A percentile compares a stretch with the other conserved stretches of the same genome.
phyloP scores from a whole-genome alignment of 1,140 invertebrate species.

The Venturia canescens region DNA sequence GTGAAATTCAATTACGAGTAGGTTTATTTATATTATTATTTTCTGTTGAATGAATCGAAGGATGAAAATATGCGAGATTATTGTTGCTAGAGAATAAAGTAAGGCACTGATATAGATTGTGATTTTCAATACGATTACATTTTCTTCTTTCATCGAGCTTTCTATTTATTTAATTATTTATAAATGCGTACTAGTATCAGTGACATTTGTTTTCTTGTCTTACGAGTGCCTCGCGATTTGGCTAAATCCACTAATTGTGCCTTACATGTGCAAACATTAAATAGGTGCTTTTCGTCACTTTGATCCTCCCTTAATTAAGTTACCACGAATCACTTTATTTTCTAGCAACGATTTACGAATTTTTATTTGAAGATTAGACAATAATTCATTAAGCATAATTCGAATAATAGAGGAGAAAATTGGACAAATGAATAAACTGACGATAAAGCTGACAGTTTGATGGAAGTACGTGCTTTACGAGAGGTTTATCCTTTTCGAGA shows the following conservation, averaged over 20 bases:
- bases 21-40: neutral
- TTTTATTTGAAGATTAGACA: neutral
- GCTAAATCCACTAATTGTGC: slow-evolving; percentile 21
- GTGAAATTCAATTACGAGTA: neutral
- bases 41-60: neutral
- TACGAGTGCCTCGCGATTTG: slow-evolving; percentile 22
- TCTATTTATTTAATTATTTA: slow-evolving; percentile 24
- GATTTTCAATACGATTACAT: slow-evolving; percentile 21
- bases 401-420: neutral
- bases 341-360: slow-evolving; percentile 32
- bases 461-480: slow-evolving; percentile 15
- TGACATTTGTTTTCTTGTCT: neutral
- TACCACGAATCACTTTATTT: slow-evolving; percentile 33
- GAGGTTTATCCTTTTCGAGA: slow-evolving; percentile 14
- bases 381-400: neutral
- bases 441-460: neutral
- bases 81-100: slow-evolving; percentile 52
- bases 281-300: neutral
- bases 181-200: neutral
- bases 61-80: slow-evolving; percentile 23
- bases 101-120: slow-evolving; percentile 52
- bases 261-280: slow-evolving; percentile 7
- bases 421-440: neutral
- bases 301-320: neutral
- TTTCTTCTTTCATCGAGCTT: slow-evolving; percentile 8